phyloP scores from a whole-genome alignment of 2,888 invertebrate genomes.

The Bhutanitis thaidina region DNA sequence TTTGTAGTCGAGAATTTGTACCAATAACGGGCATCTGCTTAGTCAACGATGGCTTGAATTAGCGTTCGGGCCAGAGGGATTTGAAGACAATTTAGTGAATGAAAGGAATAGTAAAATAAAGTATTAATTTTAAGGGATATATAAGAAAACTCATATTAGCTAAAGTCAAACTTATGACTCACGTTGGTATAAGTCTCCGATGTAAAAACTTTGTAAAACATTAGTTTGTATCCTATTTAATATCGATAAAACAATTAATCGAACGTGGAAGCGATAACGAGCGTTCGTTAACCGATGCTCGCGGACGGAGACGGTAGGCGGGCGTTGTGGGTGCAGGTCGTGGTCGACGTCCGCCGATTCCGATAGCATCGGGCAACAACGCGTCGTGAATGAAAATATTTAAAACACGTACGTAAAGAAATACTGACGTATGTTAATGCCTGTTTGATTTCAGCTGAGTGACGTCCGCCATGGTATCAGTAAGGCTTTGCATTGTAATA shows the following conservation, averaged over 20 bases:
- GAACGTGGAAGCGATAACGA: constrained; percentile 11
- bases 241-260: constrained; percentile 1
- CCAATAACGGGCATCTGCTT: no score
- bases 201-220: background rate
- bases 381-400: constrained; percentile 48
- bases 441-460: constrained; percentile 18
- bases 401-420: constrained; percentile 28
- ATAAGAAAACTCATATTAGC: no score
- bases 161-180: background rate
- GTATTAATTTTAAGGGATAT: no score
- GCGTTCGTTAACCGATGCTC: constrained; percentile 13
- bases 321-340: constrained; percentile 36
- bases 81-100: no score
- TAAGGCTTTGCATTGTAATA: no score
- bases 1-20: no score
- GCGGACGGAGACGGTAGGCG: constrained; percentile 1
- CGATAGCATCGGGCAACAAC: constrained; percentile 45
- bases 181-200: background rate
- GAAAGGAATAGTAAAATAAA: no score
- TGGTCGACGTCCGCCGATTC: constrained; percentile 45
- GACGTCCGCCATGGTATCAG: constrained; percentile 19
- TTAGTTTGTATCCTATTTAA: constrained; percentile 1
- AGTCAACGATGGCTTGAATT: no score
- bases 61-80: no score
- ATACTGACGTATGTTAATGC: constrained; percentile 23